Evolutionary conservation across 1,140 invertebrate species (phyloP), one percentile per base, ranked within the genome.

Genomic region (Holotrichia oblita): DNA sequence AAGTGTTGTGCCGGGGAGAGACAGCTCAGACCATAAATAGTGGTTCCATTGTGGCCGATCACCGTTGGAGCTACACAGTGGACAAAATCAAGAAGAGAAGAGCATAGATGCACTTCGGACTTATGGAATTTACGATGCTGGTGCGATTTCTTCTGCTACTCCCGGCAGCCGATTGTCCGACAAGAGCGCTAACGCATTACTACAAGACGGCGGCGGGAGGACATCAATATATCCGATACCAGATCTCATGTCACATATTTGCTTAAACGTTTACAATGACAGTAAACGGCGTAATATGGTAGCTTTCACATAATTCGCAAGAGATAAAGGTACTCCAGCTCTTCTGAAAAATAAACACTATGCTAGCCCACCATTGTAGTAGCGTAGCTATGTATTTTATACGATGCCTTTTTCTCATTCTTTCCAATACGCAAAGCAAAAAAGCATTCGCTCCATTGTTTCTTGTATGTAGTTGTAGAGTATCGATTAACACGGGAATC

Each of bases 191-290:
- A 82, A 81, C 80, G 80, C 81, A 80, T 80, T 80, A 82, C 77
- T 80, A 79, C 80, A 81, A 80, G 79, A 76, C 80, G 77, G 77
- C 73, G 77, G 78, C 80, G 78, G 79, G 80, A 82, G 81, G 82
- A 81, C 82, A 83, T 83, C 82, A 81, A 83, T 83, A 83, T 81
- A 79, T 74, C 77, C 79, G 81, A 81, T 80, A 80, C 76, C 77
- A 41, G 82, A 82, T 81, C 82, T 82, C 72, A 78, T 83, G 82
- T 83, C 82, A 77, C 81, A 83, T 83, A 83, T 83, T 83, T 81
- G 82, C 82, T 81, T 81, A 81, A 82, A 82, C 80, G 61, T 20
- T 69, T 69, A 69, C 61, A 80, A 73, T 73, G 78, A 79, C 79
- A 79, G 74, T 27, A 78, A 81, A 78, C 78, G 78, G 81, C 82